A percentile compares a stretch with the other conserved stretches of the same genome.
These are phyloP conservation scores for Cyrtonyx montezumae DNA, from an alignment of 2,113 vertebrate species.

Conservation along the genomic window DNA sequence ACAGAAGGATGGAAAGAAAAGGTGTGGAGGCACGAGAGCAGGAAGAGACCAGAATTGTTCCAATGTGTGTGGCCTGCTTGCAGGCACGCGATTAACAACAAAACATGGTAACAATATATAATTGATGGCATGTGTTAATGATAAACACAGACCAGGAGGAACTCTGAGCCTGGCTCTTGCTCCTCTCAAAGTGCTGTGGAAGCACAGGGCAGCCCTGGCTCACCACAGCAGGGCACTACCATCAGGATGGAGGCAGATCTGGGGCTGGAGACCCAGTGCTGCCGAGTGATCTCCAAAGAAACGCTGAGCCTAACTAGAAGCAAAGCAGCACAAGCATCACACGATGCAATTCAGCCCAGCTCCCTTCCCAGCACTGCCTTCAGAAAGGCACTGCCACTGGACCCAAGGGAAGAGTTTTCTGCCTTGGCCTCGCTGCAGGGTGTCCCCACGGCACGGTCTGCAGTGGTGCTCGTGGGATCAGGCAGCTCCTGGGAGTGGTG, in stretches of 20 bases:
- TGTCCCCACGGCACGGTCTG: background rate
- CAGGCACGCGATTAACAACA: conserved; percentile 57
- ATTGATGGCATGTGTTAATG: conserved; percentile 26
- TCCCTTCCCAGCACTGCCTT: background rate
- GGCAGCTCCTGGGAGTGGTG: too few species aligned
- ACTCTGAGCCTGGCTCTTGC: background rate
- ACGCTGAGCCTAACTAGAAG: background rate
- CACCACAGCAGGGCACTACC: background rate
- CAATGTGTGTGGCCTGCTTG: conserved; percentile 41
- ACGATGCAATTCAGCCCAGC: background rate
- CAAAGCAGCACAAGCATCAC: background rate
- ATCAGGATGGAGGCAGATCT: background rate
- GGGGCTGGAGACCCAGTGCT: background rate
- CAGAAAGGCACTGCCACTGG: background rate
- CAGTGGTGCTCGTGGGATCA: background rate
- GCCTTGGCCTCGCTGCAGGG: background rate
- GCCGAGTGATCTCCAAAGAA: background rate
- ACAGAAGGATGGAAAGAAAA: conserved; percentile 60
- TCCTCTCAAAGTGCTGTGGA: background rate
- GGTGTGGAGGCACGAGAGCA: conserved; percentile 65
- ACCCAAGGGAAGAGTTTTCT: background rate
- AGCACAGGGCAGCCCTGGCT: background rate
- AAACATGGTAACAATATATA: conserved; percentile 38
- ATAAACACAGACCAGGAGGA: background rate
- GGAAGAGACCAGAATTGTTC: conserved; percentile 44